phyloP scores from a whole-genome alignment of 2,888 invertebrate species.

The Tenthredo distinguenda region DNA sequence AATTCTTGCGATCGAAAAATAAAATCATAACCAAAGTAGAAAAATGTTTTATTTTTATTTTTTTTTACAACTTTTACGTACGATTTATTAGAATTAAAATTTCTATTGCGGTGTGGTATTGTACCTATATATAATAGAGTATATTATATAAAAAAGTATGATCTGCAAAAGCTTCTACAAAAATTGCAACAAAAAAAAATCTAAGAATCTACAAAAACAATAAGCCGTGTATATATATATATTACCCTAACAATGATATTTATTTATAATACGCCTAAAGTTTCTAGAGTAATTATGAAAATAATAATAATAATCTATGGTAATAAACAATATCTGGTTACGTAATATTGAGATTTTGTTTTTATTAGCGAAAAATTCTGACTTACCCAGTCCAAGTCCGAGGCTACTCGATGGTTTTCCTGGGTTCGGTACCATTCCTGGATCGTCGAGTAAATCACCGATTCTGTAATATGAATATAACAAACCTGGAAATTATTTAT shows the following conservation, averaged over 20 bases:
- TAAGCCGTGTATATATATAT: no score
- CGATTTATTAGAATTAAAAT: no score
- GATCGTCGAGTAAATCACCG: constrained; percentile 86
- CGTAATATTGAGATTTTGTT: no score
- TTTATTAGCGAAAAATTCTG: constrained; percentile 42
- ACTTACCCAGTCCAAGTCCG: constrained; percentile 83
- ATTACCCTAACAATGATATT: not conserved
- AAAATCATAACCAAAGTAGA: no score
- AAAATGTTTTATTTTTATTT: no score
- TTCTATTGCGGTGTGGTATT: no score
- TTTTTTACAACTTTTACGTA: no score
- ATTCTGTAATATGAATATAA: constrained; percentile 79
- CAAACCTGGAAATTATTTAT: constrained; percentile 18
- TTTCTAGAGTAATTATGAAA: not conserved
- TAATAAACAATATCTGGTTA: not conserved
- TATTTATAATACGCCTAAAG: not conserved
- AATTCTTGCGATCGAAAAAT: no score
- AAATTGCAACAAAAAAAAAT: constrained; percentile 1
- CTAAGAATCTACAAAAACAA: no score
- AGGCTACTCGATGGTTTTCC: constrained; percentile 74
- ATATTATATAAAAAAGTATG: no score
- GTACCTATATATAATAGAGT: no score
- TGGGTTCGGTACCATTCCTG: constrained; percentile 73
- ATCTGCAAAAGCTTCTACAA: not conserved
- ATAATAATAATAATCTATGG: not conserved